phyloP scores from a whole-genome alignment of 2,113 vertebrate genomes.

The Miniopterus natalensis region DNA sequence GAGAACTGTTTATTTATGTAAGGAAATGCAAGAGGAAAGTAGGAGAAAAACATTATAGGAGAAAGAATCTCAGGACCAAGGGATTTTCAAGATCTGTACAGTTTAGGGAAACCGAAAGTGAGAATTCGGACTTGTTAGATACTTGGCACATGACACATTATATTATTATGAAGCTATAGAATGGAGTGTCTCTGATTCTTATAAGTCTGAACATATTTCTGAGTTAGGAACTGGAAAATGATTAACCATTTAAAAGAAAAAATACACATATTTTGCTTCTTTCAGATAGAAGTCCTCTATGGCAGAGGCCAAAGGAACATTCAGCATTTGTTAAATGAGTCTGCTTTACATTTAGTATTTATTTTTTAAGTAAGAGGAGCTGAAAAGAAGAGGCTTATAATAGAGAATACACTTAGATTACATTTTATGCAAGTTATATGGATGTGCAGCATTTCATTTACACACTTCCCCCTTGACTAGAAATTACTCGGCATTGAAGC shows the following conservation, averaged over 20 bases:
- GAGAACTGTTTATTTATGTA: neutral
- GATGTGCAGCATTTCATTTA: conserved; percentile 43
- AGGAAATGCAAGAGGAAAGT: neutral
- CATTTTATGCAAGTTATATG: conserved; percentile 21
- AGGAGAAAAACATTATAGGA: neutral
- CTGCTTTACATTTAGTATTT: conserved; percentile 29
- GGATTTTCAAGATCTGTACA: neutral
- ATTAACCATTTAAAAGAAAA: conserved; percentile 5
- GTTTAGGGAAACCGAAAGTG: conserved; percentile 8
- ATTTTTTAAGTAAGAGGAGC: conserved; percentile 8
- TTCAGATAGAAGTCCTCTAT: neutral
- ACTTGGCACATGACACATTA: neutral
- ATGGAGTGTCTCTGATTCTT: neutral
- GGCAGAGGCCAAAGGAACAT: neutral
- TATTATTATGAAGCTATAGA: conserved; percentile 45
- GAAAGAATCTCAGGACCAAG: neutral
- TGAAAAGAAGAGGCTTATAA: conserved; percentile 42
- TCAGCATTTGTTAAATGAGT: conserved; percentile 37
- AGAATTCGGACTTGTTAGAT: conserved; percentile 12
- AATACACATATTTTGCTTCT: neutral
- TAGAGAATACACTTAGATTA: conserved; percentile 22
- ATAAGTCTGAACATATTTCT: conserved; percentile 31
- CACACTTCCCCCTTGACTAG: conserved; percentile 49
- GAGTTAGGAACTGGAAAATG: conserved; percentile 14
- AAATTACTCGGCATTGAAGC: conserved; percentile 63